A percentile compares a stretch with the other conserved stretches of the same genome.
Conservation (phyloP, 2,888 invertebrate genomes). For the Sinopyrophorus schimmeli region DNA sequence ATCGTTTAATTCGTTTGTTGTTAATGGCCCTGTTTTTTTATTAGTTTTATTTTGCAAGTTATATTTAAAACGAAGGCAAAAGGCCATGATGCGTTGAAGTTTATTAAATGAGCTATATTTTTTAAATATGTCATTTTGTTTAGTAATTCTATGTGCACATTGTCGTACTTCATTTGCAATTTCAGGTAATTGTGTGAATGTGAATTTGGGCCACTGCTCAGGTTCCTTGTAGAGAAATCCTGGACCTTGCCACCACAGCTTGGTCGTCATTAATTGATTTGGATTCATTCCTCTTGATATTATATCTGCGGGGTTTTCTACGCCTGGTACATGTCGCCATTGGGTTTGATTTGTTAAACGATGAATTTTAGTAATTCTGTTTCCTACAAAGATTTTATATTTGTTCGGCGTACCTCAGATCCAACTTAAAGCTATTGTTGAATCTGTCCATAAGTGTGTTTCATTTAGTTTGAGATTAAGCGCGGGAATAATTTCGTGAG, state of each 20-base stretch:
- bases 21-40: neutral
- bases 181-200: too few relatives aligned
- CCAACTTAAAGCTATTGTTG: constrained; percentile 28
- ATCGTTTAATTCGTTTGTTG: neutral
- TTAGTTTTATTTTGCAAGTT: neutral
- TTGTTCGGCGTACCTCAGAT: constrained; percentile 10
- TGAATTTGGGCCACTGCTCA: too few relatives aligned
- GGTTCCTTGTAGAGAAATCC: too few relatives aligned
- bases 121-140: neutral
- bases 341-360: constrained; percentile 3
- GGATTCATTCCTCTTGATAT: constrained; percentile 26
- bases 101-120: neutral
- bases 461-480: constrained; percentile 11
- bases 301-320: constrained; percentile 33
- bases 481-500: constrained; percentile 2
- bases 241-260: constrained; percentile 30
- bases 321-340: constrained; percentile 29
- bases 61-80: neutral
- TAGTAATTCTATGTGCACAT: too few relatives aligned
- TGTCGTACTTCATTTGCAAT: too few relatives aligned
- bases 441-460: constrained; percentile 29
- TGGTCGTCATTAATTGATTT: constrained; percentile 5
- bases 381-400: constrained; percentile 30
- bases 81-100: neutral
- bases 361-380: constrained; percentile 25